A percentile compares a stretch with the other conserved stretches of the same genome.
Evolutionary conservation across 2,888 invertebrate species (phyloP).

Genomic region (Mystacides longicornis): DNA sequence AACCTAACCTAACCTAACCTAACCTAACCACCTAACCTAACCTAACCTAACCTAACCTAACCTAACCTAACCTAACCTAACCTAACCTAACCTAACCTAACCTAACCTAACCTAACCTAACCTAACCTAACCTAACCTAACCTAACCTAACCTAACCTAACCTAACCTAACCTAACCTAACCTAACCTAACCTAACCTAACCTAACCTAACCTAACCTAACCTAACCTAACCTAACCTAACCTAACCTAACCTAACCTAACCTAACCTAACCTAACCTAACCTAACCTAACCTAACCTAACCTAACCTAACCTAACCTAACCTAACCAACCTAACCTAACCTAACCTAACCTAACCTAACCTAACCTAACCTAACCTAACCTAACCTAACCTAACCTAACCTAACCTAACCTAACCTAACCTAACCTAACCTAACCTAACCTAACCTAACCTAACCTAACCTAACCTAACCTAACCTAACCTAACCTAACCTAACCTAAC

Average conservation of each 20-base stretch:
- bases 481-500: conserved; percentile 2
- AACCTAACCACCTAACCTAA: conserved; percentile 2
- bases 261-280: conserved; percentile 2
- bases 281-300: conserved; percentile 2
- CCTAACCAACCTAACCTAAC: conserved; percentile 4
- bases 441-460: conserved; percentile 2
- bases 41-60: conserved; percentile 2
- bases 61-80: conserved; percentile 2
- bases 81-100: conserved; percentile 2
- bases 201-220: conserved; percentile 2
- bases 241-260: conserved; percentile 2
- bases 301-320: conserved; percentile 2
- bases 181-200: conserved; percentile 2
- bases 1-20: conserved; percentile 2
- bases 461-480: conserved; percentile 2
- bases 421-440: conserved; percentile 2
- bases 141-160: conserved; percentile 2
- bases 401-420: conserved; percentile 2
- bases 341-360: conserved; percentile 2
- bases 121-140: conserved; percentile 2
- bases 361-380: conserved; percentile 2
- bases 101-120: conserved; percentile 2
- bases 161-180: conserved; percentile 2
- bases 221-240: conserved; percentile 2
- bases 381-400: conserved; percentile 2